Evolutionary conservation across 92 coral and sea anemone species (phyloP).

Genomic region (Actinostola sp.): DNA sequence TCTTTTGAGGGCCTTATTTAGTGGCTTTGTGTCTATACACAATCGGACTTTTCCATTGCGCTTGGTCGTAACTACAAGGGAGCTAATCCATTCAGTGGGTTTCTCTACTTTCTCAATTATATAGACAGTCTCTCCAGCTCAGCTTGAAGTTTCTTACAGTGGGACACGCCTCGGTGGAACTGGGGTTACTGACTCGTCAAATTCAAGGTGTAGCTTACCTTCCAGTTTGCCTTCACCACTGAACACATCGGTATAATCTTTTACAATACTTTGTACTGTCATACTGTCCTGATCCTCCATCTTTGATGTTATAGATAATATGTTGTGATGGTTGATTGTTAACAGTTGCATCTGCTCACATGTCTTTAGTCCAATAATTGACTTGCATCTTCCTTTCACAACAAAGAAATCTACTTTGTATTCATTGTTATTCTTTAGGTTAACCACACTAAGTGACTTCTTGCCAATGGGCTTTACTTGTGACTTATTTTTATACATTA

Average conservation of each 20-base stretch:
- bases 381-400: conserved; percentile 29
- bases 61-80: conserved; percentile 52
- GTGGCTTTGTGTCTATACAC: conserved; percentile 68
- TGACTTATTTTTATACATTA: conserved; percentile 52
- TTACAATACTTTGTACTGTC: conserved; percentile 4
- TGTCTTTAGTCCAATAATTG: conserved; percentile 33
- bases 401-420: conserved; percentile 52
- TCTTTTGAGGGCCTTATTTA: conserved; percentile 65
- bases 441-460: conserved; percentile 45
- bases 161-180: conserved; percentile 1
- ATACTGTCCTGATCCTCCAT: background rate
- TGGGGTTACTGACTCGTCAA: background rate
- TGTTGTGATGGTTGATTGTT: conserved; percentile 18
- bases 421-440: conserved; percentile 47
- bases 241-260: conserved; percentile 31
- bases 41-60: conserved; percentile 51
- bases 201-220: conserved; percentile 17
- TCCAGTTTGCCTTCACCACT: conserved; percentile 44
- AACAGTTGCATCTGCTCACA: conserved; percentile 28
- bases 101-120: conserved; percentile 42
- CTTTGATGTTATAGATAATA: background rate
- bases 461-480: conserved; percentile 54
- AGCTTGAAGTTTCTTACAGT: conserved; percentile 3
- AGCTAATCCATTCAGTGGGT: conserved; percentile 64
- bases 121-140: conserved; percentile 41